These are phyloP conservation scores for Acanthisitta chloris DNA, from an alignment of 2,113 vertebrate genomes.

Conservation along the genomic window DNA sequence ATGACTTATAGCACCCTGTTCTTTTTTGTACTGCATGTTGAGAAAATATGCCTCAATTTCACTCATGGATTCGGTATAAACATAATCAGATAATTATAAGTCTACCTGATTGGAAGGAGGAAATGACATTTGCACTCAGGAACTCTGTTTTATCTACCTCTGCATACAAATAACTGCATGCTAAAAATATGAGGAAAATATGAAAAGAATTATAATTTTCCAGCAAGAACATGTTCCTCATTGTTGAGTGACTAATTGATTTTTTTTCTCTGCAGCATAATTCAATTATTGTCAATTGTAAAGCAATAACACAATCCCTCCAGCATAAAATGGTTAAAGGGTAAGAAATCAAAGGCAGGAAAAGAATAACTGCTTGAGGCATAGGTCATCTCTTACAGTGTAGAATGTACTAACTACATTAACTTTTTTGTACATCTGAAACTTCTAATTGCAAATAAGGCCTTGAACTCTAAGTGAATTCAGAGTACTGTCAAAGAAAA, in stretches of 20 bases:
- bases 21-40: not conserved
- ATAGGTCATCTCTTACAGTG: not conserved
- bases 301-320: not conserved
- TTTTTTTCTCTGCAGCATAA: not conserved
- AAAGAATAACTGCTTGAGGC: not conserved
- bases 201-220: not conserved
- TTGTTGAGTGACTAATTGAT: not conserved
- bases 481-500: not conserved
- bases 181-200: not conserved
- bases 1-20: not conserved
- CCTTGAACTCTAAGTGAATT: not conserved
- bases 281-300: not conserved
- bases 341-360: not conserved
- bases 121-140: not conserved
- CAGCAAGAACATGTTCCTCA: not conserved
- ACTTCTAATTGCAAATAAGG: not conserved
- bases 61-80: not conserved
- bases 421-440: not conserved
- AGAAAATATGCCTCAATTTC: not conserved
- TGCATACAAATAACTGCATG: not conserved
- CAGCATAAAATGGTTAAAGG: not conserved
- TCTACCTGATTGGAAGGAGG: not conserved
- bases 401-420: not conserved
- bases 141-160: not conserved
- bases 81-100: not conserved